These are phyloP conservation scores for Bos indicus DNA, from an alignment of 2,113 vertebrate genomes.

Conservation along the genomic window DNA sequence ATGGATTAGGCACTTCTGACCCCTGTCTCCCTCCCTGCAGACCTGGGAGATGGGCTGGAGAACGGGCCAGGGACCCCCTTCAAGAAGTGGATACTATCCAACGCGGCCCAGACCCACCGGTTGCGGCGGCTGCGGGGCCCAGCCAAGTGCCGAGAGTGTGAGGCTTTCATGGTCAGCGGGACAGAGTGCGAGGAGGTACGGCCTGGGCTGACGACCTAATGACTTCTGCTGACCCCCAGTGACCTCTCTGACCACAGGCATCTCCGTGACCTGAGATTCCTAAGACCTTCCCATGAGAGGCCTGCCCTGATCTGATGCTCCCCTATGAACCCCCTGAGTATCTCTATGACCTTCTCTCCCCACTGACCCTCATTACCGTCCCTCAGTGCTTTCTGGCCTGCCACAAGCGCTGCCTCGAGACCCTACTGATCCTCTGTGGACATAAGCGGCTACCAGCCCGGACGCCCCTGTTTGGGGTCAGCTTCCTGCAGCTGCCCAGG, in stretches of 20 bases:
- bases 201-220: background rate
- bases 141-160: slow-evolving; percentile 92
- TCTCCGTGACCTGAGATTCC: background rate
- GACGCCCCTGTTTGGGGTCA: slow-evolving; percentile 86
- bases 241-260: background rate
- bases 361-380: background rate
- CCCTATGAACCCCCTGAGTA: background rate
- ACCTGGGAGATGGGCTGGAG: slow-evolving; percentile 79
- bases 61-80: slow-evolving; percentile 68
- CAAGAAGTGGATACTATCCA: slow-evolving; percentile 80
- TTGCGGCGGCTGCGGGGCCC: slow-evolving; percentile 89
- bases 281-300: background rate
- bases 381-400: slow-evolving; percentile 88
- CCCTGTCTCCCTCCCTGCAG: slow-evolving; percentile 64
- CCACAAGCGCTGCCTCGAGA: slow-evolving; percentile 95
- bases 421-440: slow-evolving; percentile 88
- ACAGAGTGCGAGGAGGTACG: slow-evolving; percentile 94
- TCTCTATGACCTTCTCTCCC: background rate
- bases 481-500: slow-evolving; percentile 81
- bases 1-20: background rate
- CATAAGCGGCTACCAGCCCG: slow-evolving; percentile 80
- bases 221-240: background rate
- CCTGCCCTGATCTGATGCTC: background rate
- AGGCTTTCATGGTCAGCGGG: slow-evolving; percentile 92
- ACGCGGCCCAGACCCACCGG: slow-evolving; percentile 88